Percentiles rank a stretch among this genome's conserved stretches.
phyloP scores from a whole-genome alignment of 2,113 vertebrate genomes.

The Vicugna pacos region DNA sequence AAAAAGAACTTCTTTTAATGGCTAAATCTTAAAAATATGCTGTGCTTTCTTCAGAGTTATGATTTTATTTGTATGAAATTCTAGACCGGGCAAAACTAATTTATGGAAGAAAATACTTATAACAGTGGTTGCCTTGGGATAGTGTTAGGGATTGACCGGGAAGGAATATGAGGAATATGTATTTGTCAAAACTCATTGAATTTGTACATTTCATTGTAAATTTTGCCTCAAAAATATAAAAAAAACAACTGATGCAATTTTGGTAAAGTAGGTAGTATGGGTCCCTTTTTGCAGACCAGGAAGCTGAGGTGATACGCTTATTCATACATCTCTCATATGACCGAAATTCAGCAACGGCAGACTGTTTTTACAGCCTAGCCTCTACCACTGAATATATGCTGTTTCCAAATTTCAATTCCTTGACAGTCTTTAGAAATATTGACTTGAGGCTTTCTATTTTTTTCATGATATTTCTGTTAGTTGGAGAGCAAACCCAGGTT shows the following conservation, averaged over 20 bases:
- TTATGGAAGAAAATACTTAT: background rate
- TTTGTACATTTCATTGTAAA: conserved; percentile 25
- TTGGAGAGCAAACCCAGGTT: conserved; percentile 10
- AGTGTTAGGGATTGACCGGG: background rate
- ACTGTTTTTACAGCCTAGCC: background rate
- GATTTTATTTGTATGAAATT: background rate
- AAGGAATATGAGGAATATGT: background rate
- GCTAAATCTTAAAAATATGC: conserved; percentile 8
- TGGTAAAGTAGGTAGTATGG: background rate
- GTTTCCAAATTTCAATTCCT: background rate
- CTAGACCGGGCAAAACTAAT: background rate
- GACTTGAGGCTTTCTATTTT: background rate
- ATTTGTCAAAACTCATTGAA: background rate
- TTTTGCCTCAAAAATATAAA: background rate
- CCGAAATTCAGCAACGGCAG: background rate
- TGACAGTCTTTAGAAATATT: background rate
- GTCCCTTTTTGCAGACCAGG: background rate
- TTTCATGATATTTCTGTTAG: background rate
- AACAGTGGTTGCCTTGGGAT: background rate
- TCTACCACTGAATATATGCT: background rate
- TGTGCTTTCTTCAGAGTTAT: background rate
- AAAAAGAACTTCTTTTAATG: background rate
- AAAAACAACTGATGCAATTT: background rate
- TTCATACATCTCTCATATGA: background rate
- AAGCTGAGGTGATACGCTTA: background rate